phyloP scores from a whole-genome alignment of 2,888 invertebrate genomes.

The Dicyrtoma fusca region DNA sequence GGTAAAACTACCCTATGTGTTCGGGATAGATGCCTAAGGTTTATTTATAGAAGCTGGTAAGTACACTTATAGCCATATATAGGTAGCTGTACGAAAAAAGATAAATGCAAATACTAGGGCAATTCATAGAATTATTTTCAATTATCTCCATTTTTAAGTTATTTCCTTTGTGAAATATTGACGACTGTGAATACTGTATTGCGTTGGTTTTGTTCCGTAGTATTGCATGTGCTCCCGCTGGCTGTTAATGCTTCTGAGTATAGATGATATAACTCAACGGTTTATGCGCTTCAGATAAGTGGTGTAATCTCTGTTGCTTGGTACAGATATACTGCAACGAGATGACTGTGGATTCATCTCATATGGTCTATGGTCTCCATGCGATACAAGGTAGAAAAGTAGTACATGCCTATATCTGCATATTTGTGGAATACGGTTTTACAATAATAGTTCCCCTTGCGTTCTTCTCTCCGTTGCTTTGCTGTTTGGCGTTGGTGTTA shows the following conservation, averaged over 20 bases:
- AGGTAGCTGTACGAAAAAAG: neutral
- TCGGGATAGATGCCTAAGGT: no score
- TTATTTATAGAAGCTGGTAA: neutral
- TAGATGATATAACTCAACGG: neutral
- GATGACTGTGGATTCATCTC: no score
- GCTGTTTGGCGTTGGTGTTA: no score
- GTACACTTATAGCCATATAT: neutral
- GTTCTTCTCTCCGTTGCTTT: no score
- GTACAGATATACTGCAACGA: no score
- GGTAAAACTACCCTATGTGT: no score
- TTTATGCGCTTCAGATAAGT: neutral
- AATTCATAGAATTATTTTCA: slow-evolving; percentile 21
- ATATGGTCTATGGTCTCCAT: no score
- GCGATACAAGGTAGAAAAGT: no score
- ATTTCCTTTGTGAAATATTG: slow-evolving; percentile 20
- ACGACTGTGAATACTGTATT: slow-evolving; percentile 1
- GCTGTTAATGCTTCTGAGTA: neutral
- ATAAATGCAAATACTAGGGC: neutral
- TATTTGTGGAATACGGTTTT: no score
- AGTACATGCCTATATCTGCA: no score
- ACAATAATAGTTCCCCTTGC: no score
- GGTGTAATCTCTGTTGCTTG: neutral
- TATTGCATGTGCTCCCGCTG: no score
- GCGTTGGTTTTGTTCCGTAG: neutral
- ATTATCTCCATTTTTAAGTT: slow-evolving; percentile 11